Percentiles rank a stretch among this genome's conserved stretches.
Evolutionary conservation across 2,113 vertebrate genomes (phyloP).

Genomic region (Sprattus sprattus): DNA sequence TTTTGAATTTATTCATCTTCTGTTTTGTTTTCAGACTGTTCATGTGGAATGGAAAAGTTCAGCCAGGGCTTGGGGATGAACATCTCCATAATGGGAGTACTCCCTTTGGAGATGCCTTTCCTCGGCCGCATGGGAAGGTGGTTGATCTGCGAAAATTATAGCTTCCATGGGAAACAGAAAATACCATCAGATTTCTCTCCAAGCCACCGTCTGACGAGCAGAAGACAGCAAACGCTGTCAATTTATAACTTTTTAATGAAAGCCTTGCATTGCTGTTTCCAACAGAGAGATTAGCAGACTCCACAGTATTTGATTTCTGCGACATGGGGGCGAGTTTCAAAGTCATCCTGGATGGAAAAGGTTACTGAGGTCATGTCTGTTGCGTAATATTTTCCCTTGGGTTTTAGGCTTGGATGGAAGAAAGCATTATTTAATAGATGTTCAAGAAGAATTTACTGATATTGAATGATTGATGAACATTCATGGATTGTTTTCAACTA

Average conservation of each 20-base stretch:
- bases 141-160: conserved; percentile 57
- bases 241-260: conserved; percentile 58
- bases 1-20: conserved; percentile 28
- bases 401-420: not conserved
- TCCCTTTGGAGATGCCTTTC: conserved; percentile 40
- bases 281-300: conserved; percentile 11
- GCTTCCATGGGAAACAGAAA: conserved; percentile 52
- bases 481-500: conserved; percentile 1
- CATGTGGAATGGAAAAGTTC: conserved; percentile 48
- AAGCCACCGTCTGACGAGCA: conserved; percentile 42
- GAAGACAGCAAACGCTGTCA: conserved; percentile 54
- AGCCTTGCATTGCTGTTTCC: conserved; percentile 40
- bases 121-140: conserved; percentile 52
- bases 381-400: not conserved
- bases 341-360: not conserved
- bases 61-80: conserved; percentile 46
- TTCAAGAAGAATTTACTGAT: not conserved
- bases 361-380: not conserved
- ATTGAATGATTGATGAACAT: not conserved
- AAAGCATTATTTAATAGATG: not conserved
- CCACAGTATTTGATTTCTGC: not conserved
- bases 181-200: conserved; percentile 38
- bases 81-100: conserved; percentile 45
- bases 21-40: conserved; percentile 32
- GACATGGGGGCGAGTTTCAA: not conserved